phyloP scores from a whole-genome alignment of 2,113 vertebrate genomes.

The Scomber scombrus region DNA sequence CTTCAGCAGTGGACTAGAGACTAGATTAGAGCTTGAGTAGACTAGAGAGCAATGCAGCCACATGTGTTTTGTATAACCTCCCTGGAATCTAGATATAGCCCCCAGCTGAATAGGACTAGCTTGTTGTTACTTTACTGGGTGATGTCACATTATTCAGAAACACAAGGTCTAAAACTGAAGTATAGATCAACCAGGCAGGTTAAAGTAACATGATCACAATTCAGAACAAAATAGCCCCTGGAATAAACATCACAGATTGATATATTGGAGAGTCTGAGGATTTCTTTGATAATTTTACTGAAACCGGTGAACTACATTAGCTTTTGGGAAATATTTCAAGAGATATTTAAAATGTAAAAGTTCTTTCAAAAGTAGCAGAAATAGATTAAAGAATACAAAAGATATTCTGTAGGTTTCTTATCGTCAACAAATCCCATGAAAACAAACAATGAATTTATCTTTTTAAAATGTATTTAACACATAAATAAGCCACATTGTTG shows the following conservation, averaged over 20 bases:
- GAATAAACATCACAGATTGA: not conserved
- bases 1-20: too few relatives aligned
- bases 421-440: constrained; percentile 1
- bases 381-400: not conserved
- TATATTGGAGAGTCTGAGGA: not conserved
- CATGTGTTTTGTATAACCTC: not conserved
- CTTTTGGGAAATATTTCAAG: not conserved
- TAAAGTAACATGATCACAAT: not conserved
- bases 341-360: too few relatives aligned
- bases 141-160: not conserved
- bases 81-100: not conserved
- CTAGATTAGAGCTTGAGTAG: not conserved
- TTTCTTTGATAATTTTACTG: not conserved
- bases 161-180: not conserved
- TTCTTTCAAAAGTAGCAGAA: not conserved
- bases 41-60: not conserved
- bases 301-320: not conserved
- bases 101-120: not conserved
- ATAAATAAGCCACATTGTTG: too few relatives aligned
- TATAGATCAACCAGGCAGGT: not conserved
- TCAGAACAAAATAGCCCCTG: not conserved
- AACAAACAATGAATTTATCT: not conserved
- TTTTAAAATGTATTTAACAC: too few relatives aligned
- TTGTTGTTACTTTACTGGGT: not conserved
- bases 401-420: not conserved